Evolutionary conservation across 2,888 invertebrate genomes (phyloP).

Genomic region (Diaphora mendica): DNA sequence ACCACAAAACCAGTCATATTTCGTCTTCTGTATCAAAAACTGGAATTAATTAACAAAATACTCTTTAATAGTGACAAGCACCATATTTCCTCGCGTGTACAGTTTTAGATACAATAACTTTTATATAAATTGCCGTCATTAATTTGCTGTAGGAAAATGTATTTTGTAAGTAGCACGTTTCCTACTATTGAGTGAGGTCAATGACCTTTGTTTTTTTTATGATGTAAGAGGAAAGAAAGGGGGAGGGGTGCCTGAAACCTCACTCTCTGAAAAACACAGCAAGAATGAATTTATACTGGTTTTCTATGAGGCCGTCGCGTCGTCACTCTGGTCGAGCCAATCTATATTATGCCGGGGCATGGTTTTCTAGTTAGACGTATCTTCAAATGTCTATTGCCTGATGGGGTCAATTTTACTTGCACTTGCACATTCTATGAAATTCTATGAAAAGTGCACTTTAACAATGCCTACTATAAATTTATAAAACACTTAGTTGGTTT

Average conservation of each 20-base stretch:
- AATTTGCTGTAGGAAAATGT: constrained; percentile 11
- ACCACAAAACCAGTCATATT: background rate
- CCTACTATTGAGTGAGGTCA: background rate
- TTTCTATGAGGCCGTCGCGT: no score
- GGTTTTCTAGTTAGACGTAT: no score
- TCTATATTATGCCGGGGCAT: no score
- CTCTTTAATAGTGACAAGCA: constrained; percentile 11
- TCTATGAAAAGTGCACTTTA: no score
- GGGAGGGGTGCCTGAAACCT: background rate
- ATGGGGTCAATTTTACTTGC: no score
- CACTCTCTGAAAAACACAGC: background rate
- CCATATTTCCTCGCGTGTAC: constrained; percentile 17
- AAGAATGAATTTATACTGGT: background rate
- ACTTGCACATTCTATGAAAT: no score
- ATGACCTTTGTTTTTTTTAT: background rate
- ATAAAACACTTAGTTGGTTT: no score
- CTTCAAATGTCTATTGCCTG: no score
- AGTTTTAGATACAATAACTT: constrained; percentile 16
- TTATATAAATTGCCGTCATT: constrained; percentile 22
- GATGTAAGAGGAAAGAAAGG: background rate
- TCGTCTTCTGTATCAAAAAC: constrained; percentile 9
- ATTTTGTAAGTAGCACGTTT: background rate
- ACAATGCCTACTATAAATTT: no score
- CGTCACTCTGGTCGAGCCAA: no score
- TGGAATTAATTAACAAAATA: constrained; percentile 30